These are phyloP conservation scores for Alethe castanea DNA, from an alignment of 2,113 vertebrate genomes.

Conservation along the genomic window DNA sequence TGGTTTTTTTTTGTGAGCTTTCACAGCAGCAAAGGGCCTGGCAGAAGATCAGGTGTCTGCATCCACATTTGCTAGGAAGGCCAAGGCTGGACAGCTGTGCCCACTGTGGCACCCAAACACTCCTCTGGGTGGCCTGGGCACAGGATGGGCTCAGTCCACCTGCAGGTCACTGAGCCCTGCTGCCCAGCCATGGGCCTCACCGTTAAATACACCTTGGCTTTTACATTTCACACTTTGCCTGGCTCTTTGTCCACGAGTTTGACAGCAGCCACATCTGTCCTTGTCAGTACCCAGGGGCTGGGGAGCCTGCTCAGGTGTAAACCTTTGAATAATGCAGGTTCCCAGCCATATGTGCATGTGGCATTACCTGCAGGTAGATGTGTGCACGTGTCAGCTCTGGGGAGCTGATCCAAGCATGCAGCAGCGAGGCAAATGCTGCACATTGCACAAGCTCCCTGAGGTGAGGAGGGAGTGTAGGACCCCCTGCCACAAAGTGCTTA, in stretches of 20 bases:
- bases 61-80: neutral
- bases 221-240: neutral
- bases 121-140: neutral
- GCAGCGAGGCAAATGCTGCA: neutral
- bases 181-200: accelerated
- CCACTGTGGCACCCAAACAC: neutral
- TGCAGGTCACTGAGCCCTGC: neutral
- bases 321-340: neutral
- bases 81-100: neutral
- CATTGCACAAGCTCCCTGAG: neutral
- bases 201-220: neutral
- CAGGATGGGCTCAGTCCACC: neutral
- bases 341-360: accelerated
- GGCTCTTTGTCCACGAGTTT: neutral
- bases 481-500: neutral
- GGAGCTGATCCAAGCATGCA: neutral
- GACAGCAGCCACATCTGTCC: neutral
- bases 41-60: neutral
- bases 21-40: neutral
- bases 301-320: neutral
- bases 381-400: neutral
- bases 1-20: neutral
- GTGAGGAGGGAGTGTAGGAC: neutral
- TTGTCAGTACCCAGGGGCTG: accelerated
- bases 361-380: neutral